Conservation (phyloP, 2,113 vertebrate genomes). For the Chaetodon auriga region DNA sequence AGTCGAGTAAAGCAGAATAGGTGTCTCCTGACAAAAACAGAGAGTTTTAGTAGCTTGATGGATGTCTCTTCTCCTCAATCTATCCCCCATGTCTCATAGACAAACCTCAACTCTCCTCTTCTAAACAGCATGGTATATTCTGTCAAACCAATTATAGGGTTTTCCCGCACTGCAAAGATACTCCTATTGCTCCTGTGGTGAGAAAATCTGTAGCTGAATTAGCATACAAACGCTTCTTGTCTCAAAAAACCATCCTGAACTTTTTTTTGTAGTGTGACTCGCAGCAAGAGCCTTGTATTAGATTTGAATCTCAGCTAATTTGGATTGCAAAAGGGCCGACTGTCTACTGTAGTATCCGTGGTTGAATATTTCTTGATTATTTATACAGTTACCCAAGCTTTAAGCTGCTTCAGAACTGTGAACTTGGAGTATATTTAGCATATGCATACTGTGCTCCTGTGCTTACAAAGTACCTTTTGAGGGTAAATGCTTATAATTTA, state of each 20-base stretch:
- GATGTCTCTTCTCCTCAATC: slow-evolving; percentile 73
- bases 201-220: slow-evolving; percentile 54
- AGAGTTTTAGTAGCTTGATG: slow-evolving; percentile 75
- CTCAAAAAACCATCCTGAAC: slow-evolving; percentile 36
- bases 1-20: slow-evolving; percentile 74
- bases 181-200: slow-evolving; percentile 36
- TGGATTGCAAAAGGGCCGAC: slow-evolving; percentile 7
- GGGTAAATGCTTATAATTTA: slow-evolving; percentile 60
- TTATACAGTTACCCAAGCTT: not conserved
- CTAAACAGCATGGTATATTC: slow-evolving; percentile 59
- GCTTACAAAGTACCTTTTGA: slow-evolving; percentile 33
- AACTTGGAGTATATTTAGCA: slow-evolving; percentile 19
- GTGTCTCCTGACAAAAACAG: slow-evolving; percentile 70
- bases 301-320: slow-evolving; percentile 31
- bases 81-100: slow-evolving; percentile 68
- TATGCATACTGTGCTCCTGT: slow-evolving; percentile 28
- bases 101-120: slow-evolving; percentile 52
- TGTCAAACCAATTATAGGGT: slow-evolving; percentile 67
- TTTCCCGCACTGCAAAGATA: slow-evolving; percentile 42
- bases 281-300: slow-evolving; percentile 14
- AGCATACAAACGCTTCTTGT: slow-evolving; percentile 42
- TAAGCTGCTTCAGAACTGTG: slow-evolving; percentile 29
- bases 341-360: not conserved
- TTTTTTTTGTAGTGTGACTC: slow-evolving; percentile 21
- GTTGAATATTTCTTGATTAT: slow-evolving; percentile 9